phyloP scores from a whole-genome alignment of 2,888 invertebrate species.

The Tetheella fluctuosa region DNA sequence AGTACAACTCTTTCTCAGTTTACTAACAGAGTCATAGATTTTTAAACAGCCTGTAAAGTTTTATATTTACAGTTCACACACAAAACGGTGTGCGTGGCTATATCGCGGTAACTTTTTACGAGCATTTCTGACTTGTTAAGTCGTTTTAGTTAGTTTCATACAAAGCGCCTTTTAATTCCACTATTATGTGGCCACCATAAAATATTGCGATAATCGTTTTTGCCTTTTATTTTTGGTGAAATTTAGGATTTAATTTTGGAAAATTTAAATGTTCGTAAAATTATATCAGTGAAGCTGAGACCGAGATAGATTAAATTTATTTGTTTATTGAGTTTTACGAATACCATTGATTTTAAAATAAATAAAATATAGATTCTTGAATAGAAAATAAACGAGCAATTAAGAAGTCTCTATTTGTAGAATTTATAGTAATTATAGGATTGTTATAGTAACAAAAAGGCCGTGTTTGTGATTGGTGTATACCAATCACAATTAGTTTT shows the following conservation, averaged over 20 bases:
- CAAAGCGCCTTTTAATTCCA: conserved; percentile 53
- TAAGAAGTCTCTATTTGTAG: too few species aligned
- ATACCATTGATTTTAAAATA: too few species aligned
- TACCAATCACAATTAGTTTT: too few species aligned
- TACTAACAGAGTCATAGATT: not conserved
- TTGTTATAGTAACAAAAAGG: too few species aligned
- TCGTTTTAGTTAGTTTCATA: conserved; percentile 43
- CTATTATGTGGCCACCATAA: conserved; percentile 44
- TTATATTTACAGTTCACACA: conserved; percentile 3
- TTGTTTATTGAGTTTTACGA: too few species aligned
- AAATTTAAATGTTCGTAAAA: not conserved
- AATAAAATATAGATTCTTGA: too few species aligned
- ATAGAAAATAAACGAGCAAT: too few species aligned
- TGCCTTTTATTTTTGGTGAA: not conserved
- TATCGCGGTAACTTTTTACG: conserved; percentile 44
- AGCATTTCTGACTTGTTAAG: conserved; percentile 55
- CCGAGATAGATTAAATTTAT: too few species aligned
- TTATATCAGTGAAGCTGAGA: too few species aligned
- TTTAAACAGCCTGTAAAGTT: not conserved
- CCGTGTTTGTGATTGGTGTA: too few species aligned
- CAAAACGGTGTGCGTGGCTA: conserved; percentile 34
- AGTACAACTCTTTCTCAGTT: conserved; percentile 11
- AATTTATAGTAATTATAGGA: too few species aligned
- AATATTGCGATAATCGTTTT: conserved; percentile 20
- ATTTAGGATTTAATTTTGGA: not conserved